phyloP scores from a whole-genome alignment of 2,113 vertebrate genomes.

The Protomyctophum bolini region DNA sequence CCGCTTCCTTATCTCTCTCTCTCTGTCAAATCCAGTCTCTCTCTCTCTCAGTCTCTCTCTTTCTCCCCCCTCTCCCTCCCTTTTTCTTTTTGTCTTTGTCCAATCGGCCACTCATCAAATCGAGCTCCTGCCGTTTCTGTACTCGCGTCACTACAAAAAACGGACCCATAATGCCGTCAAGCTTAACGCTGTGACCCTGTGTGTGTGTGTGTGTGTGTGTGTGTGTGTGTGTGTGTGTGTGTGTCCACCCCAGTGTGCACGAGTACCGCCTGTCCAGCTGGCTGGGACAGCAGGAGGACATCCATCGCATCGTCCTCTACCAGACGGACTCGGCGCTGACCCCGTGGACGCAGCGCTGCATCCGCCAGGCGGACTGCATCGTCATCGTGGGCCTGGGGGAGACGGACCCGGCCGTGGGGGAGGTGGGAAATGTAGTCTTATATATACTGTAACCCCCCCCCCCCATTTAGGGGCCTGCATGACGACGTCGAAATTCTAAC shows the following conservation, averaged over 20 bases:
- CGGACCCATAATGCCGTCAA: slow-evolving; percentile 27
- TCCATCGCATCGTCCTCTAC: slow-evolving; percentile 94
- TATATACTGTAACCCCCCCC: too few relatives aligned
- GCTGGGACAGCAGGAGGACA: slow-evolving; percentile 96
- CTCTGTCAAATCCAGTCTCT: too few relatives aligned
- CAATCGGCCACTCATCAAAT: too few relatives aligned
- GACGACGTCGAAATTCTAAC: too few relatives aligned
- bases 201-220: too few relatives aligned
- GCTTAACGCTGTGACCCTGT: not conserved
- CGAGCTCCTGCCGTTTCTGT: not conserved
- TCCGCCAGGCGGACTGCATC: slow-evolving; percentile 94
- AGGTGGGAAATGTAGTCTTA: slow-evolving; percentile 73
- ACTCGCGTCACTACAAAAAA: slow-evolving; percentile 11
- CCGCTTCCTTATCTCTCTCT: too few relatives aligned
- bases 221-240: too few relatives aligned
- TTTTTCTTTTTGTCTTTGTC: not conserved
- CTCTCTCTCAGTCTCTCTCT: too few relatives aligned
- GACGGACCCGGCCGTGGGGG: slow-evolving; percentile 89
- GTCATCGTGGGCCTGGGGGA: slow-evolving; percentile 94
- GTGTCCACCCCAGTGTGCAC: slow-evolving; percentile 80
- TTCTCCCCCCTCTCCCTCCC: too few relatives aligned
- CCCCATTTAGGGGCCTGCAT: too few relatives aligned
- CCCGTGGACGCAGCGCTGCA: slow-evolving; percentile 95
- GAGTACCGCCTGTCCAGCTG: slow-evolving; percentile 95
- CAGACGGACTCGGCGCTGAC: slow-evolving; percentile 91